Conservation (phyloP, 2,888 invertebrate species). For the Anodontia alba region DNA sequence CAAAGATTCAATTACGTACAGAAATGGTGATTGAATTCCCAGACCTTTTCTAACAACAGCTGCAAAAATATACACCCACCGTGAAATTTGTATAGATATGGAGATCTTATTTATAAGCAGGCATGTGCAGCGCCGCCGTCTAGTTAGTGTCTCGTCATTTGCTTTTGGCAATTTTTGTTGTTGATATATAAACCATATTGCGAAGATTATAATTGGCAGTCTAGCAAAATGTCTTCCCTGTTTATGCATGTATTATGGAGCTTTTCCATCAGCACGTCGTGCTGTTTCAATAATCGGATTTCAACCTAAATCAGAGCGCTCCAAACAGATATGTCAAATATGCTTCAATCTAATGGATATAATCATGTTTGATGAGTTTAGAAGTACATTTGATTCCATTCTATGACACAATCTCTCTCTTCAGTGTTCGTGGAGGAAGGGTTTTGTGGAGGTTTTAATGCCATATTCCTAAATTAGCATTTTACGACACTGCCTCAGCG, state of each 20-base stretch:
- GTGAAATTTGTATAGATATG: too few relatives aligned
- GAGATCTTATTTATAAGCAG: too few relatives aligned
- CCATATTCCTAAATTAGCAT: background rate
- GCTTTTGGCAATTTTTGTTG: too few relatives aligned
- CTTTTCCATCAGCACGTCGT: too few relatives aligned
- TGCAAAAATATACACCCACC: too few relatives aligned
- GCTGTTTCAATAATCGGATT: background rate
- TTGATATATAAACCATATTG: too few relatives aligned
- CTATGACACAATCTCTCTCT: background rate
- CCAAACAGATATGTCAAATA: constrained; percentile 18
- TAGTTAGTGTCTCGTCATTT: too few relatives aligned
- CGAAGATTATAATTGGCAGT: too few relatives aligned
- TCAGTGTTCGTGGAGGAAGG: background rate
- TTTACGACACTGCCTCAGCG: background rate
- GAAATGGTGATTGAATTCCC: constrained; percentile 21
- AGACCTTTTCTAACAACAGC: background rate
- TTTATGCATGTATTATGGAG: too few relatives aligned
- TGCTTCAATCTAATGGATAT: background rate
- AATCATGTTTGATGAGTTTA: constrained; percentile 16
- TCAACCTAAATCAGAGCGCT: background rate
- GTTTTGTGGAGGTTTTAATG: background rate
- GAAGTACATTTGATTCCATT: constrained; percentile 7
- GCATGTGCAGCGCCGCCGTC: too few relatives aligned
- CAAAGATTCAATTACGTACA: constrained; percentile 46
- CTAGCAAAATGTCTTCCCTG: too few relatives aligned